Base-by-base conservation (phyloP, 2,113 vertebrate species). In the Aegypius monachus region DNA sequence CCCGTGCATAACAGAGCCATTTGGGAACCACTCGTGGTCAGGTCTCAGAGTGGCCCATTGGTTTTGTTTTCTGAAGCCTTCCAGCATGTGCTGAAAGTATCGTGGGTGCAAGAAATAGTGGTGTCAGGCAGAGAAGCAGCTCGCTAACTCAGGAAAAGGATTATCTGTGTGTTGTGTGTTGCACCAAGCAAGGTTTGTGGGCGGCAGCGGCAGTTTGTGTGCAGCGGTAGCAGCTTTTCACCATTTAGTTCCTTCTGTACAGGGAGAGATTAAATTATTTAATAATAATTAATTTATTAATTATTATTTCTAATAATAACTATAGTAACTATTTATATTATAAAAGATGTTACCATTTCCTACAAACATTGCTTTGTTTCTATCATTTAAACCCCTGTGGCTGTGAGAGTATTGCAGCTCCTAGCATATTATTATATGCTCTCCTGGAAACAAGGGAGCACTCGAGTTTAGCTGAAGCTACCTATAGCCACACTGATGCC, bases 1-100 rank as follows among this genome's bases (percentile, higher is more conserved):
- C 55, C 31, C 0, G 0, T 50, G 43, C 19, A 0, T 53, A 52
- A 23, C 55, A 18, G 25, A 90, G 72, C 72, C 32, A 2, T 42
- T 17, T 73, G 63, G 71, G 74, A 77, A 23, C 63, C 19, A 13
- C 48, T 84, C 2, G 1, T 74, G 43, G 65, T 86, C 70, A 48
- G 63, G 25, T 78, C 50, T 48, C 53, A 17, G 53, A 48, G 21
- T 34, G 10, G 23, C 70, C 47, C 11, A 0, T 48, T 45, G 50
- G 18, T 48, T 89, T 65, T 61, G 29, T 66, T 62, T 95, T 50
- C 38, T 63, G 52, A 58, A 93, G 66, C 59, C 19, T 88, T 86
- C 65, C 52, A 59, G 52, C 52, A 26, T 7, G 16, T 67, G 71
- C 47, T 81, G 47, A 31, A 83, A 52, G 29, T 45, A 32, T 26